phyloP scores from a whole-genome alignment of 2,797 vertebrate genomes.

The Sphenodon punctatus region DNA sequence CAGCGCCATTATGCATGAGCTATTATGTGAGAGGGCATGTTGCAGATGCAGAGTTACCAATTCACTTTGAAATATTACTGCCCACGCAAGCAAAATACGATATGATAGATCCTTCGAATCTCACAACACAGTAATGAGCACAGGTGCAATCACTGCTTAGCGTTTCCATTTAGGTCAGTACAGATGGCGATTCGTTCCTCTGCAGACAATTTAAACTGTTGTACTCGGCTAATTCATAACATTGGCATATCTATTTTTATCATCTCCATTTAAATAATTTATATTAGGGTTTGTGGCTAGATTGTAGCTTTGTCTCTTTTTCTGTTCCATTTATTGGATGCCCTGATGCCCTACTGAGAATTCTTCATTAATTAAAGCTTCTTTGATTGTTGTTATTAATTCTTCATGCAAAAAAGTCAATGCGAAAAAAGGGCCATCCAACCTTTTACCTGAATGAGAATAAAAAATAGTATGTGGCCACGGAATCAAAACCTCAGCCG shows the following conservation, averaged over 20 bases:
- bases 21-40: not conserved
- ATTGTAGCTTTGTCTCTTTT: not conserved
- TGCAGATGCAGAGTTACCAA: not conserved
- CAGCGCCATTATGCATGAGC: not conserved
- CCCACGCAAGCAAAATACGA: not conserved
- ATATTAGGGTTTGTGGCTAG: not conserved
- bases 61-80: not conserved
- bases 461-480: too few relatives aligned
- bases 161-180: not conserved
- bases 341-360: too few relatives aligned
- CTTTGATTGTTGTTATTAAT: too few relatives aligned
- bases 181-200: not conserved
- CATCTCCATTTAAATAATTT: rapidly evolving
- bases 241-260: not conserved
- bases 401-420: too few relatives aligned
- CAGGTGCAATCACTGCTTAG: not conserved
- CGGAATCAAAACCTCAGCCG: too few relatives aligned
- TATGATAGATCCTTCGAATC: not conserved
- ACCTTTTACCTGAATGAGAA: too few relatives aligned
- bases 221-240: not conserved
- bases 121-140: not conserved
- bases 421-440: too few relatives aligned
- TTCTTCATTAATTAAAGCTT: too few relatives aligned
- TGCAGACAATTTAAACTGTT: not conserved
- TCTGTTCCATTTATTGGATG: not conserved